Conservation (phyloP, 2,797 vertebrate genomes). For the Malurus leucopterus region DNA sequence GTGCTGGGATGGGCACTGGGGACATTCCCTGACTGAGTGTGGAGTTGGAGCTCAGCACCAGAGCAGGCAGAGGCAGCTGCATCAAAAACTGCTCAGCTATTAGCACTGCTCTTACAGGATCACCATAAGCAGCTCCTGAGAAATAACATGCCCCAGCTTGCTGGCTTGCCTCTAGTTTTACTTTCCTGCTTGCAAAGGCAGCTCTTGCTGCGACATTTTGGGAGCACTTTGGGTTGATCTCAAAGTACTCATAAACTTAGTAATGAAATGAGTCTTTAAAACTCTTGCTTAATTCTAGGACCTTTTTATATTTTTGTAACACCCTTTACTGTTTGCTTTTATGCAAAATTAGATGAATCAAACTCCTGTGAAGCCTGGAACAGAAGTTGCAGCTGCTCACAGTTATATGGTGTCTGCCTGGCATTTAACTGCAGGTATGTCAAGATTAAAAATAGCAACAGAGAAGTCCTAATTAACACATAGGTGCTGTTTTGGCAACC, state of each 20-base stretch:
- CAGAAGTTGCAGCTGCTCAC: background rate
- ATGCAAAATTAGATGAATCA: background rate
- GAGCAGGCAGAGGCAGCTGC: background rate
- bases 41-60: background rate
- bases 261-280: background rate
- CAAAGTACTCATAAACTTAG: background rate
- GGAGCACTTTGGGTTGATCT: background rate
- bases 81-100: background rate
- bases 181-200: background rate
- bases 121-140: background rate
- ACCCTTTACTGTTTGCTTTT: background rate
- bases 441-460: background rate
- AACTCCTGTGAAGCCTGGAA: background rate
- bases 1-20: background rate
- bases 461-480: background rate
- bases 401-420: background rate
- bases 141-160: conserved; percentile 5
- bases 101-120: background rate
- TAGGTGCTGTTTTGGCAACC: background rate
- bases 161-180: background rate
- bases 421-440: background rate
- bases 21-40: background rate
- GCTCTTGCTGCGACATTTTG: background rate
- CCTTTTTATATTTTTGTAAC: background rate
- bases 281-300: background rate